phyloP scores from a whole-genome alignment of 2,113 vertebrate species.

The Danionella cerebrum region DNA sequence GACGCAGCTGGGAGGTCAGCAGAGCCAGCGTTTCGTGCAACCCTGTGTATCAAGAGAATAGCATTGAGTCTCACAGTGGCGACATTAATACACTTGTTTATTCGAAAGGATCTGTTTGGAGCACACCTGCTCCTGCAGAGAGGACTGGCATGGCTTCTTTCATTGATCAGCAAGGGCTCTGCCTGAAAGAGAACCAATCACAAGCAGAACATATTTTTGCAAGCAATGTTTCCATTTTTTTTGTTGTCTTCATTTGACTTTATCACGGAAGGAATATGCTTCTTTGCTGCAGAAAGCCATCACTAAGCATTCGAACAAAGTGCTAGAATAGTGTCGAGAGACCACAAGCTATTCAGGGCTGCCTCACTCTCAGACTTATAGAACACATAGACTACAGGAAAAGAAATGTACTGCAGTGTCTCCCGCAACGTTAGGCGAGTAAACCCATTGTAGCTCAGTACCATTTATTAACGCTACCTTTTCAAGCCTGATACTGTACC shows the following conservation, averaged over 20 bases:
- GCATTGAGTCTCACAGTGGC: background rate
- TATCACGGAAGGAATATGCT: no score
- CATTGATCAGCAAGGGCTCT: conserved; percentile 54
- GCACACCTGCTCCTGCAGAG: conserved; percentile 81
- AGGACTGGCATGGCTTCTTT: conserved; percentile 85
- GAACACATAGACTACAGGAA: no score
- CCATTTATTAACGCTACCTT: background rate
- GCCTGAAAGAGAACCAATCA: conserved; percentile 29
- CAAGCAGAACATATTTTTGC: no score
- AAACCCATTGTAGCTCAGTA: background rate
- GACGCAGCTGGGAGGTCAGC: conserved; percentile 86
- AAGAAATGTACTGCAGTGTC: background rate
- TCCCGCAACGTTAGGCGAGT: background rate
- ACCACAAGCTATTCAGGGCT: background rate
- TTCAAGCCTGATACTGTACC: no score
- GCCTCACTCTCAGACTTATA: background rate
- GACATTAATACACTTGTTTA: background rate
- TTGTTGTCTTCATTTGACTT: background rate
- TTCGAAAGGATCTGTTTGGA: background rate
- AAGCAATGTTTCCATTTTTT: no score
- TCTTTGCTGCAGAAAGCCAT: background rate
- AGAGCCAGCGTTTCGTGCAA: conserved; percentile 89
- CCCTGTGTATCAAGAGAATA: conserved; percentile 53
- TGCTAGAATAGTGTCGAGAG: background rate
- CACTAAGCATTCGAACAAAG: background rate